Base-by-base conservation (phyloP, 2,797 vertebrate species). In the Pseudochirops cupreus region DNA sequence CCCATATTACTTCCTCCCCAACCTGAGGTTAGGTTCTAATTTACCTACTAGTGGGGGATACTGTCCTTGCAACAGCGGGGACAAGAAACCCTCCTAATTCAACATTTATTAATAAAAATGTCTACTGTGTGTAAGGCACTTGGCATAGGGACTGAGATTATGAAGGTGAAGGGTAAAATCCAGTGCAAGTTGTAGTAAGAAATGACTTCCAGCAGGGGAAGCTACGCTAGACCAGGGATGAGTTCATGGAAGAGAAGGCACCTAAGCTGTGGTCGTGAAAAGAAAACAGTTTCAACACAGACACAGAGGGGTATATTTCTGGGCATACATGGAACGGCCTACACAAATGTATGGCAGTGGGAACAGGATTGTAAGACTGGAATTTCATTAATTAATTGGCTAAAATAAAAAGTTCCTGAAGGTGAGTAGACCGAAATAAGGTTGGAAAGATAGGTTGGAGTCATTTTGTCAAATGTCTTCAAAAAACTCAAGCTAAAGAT, bases 61-160 rank as follows among this genome's bases (percentile, higher is more conserved):
- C n/a, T 7, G 21, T 46, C 39, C 39, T 16, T 82, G 2, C 24
- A 96, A 93, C 74, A 90, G 92, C 90, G 53, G 21, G 94, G 90
- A 87, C 94, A 96, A 92, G 95, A 97, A 95, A 96, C 74, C 94
- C 92, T 95, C 94, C 91, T 39, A 28, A 0, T 46, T 87, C 24
- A 87, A 87, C 21, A 87, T 50, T 87, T 46, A 50, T 46, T 50
- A 50, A 28, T 87, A 87, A 87, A 87, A 87, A 82, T 39, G 67
- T 82, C 67, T 39, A 26, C 74, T 87, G 21, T 24, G 3, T 50
- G 24, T 46, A 50, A 87, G 74, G 21, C 10, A 87, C 74, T 87
- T 50, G 74, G 74, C 21, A 21, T 26, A 3, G 67, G 67, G 74
- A 87, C 18, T 82, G 16, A 24, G n/a, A 16, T 24, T 18, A 74